Evolutionary conservation across 1,140 invertebrate species (phyloP).

Genomic region (Rhizoglyphus robini): DNA sequence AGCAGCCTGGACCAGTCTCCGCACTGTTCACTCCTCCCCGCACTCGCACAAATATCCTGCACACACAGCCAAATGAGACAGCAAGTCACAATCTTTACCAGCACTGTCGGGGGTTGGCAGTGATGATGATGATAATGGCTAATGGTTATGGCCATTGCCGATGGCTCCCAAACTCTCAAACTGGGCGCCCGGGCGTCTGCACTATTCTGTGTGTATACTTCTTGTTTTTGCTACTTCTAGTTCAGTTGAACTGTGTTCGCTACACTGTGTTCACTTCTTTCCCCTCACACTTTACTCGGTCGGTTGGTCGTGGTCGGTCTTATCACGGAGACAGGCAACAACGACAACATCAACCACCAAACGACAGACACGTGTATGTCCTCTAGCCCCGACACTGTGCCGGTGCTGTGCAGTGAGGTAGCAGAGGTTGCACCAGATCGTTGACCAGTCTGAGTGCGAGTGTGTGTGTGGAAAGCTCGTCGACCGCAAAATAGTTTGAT

Average conservation of each 20-base stretch:
- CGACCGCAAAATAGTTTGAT: background rate
- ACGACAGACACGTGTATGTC: background rate
- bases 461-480: background rate
- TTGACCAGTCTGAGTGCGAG: background rate
- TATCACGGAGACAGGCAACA: background rate
- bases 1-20: background rate
- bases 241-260: background rate
- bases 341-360: background rate
- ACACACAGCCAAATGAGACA: background rate
- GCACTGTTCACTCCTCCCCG: background rate
- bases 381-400: too few species aligned
- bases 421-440: background rate
- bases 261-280: background rate
- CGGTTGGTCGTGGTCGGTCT: background rate
- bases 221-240: too few species aligned
- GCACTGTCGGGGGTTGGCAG: background rate
- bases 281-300: background rate
- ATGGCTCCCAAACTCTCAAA: background rate
- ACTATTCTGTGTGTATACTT: too few species aligned
- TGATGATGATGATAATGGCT: background rate
- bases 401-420: too few species aligned
- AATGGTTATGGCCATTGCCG: background rate
- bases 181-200: too few species aligned
- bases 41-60: background rate
- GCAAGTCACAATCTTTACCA: background rate